Evolutionary conservation across 1,140 invertebrate genomes (phyloP), one percentile per base, ranked within the genome.

Genomic region (Trichonephila clavata): DNA sequence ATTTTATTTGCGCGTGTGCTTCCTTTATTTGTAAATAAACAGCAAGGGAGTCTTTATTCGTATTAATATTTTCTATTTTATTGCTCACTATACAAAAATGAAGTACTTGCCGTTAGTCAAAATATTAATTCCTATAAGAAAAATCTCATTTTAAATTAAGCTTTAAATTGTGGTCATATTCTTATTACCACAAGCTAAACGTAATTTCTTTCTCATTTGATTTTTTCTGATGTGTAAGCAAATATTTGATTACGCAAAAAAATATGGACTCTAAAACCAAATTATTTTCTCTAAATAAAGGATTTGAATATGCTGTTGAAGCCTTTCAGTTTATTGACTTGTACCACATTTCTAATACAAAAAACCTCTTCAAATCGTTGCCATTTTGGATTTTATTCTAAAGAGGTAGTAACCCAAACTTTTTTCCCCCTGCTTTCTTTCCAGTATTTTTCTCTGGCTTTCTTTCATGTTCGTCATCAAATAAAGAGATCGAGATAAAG

Each of bases 321-420:
- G 6, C n/a, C n/a, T 24, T 24, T 7, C 13, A 27, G n/a, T 68
- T 10, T 68, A 0, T 24, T 68, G 63, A 68, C 50, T 84, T 84
- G 24, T 6, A 13, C 50, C 81, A 84, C n/a, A 59, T 57, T 24
- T 65, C 63, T 27, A 61, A 0, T 20, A 6, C 2, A 32, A 32
- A 87, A 87, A 63, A 21, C 24, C n/a, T 59, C n/a, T 24, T 16
- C 3, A 59, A 57, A 84, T 81, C 43, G 20, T 60, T 60, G 89
- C 89, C 77, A 81, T 90, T 90, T 90, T 90, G 89, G 71, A 90
- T 80, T 90, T 90, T 60, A 90, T 80, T 80, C 77, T 90, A 81
- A 90, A 90, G 65, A 68, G 50, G 71, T 50, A 90, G 71, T 39
- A 59, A 84, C 43, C 27, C 16, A 80, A 89, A 59, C 50, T 68